phyloP scores from a whole-genome alignment of 2,797 vertebrate species.

The Urosaurus nigricauda region DNA sequence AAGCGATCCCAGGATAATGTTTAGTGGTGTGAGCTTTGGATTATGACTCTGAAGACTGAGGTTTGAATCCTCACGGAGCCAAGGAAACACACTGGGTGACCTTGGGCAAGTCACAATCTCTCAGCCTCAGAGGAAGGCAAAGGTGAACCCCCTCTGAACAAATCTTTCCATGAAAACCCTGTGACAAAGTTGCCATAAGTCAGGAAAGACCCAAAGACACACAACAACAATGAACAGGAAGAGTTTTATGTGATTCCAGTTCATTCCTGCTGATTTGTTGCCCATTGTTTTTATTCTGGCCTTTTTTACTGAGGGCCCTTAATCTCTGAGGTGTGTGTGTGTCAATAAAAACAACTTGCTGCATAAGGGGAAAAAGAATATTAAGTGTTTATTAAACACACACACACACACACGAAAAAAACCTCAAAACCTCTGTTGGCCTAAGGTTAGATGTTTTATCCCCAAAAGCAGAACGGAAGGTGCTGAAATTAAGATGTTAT shows the following conservation, averaged over 20 bases:
- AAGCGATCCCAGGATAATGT: too few species aligned
- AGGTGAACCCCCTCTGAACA: too few species aligned
- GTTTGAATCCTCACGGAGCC: too few species aligned
- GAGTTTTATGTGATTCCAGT: neutral
- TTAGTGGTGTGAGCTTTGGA: too few species aligned
- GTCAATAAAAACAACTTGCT: slow-evolving; percentile 52
- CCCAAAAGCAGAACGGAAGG: slow-evolving; percentile 55
- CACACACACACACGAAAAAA: neutral
- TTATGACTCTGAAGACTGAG: too few species aligned
- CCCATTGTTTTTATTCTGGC: neutral
- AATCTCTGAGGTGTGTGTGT: slow-evolving; percentile 6
- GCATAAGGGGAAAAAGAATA: slow-evolving; percentile 45
- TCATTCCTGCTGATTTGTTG: neutral
- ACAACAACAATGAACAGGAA: neutral
- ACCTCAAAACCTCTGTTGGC: neutral
- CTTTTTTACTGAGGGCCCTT: slow-evolving; percentile 42
- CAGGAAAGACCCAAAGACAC: too few species aligned
- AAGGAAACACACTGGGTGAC: too few species aligned
- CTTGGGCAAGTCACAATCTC: too few species aligned
- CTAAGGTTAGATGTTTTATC: neutral
- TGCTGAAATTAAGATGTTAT: slow-evolving; percentile 69
- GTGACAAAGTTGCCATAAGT: too few species aligned
- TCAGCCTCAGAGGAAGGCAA: too few species aligned
- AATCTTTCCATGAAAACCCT: too few species aligned
- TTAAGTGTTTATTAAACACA: slow-evolving; percentile 21